phyloP scores from a whole-genome alignment of 1,140 invertebrate genomes.

The Bombus sylvicola region DNA sequence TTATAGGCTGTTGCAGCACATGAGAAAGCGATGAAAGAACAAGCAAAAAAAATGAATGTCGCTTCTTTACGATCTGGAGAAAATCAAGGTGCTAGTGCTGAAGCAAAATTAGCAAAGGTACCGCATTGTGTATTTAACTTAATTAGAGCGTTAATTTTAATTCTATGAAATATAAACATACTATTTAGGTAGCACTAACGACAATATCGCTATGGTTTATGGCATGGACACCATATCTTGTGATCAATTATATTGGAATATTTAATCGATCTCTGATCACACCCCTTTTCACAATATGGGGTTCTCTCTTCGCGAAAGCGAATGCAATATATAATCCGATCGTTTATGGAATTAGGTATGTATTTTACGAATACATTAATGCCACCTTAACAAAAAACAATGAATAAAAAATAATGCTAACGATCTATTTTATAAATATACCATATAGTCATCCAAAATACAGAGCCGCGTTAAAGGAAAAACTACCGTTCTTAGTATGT shows the following conservation, averaged over 20 bases:
- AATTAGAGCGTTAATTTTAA: not conserved
- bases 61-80: conserved; percentile 89
- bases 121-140: not conserved
- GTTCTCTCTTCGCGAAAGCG: conserved; percentile 90
- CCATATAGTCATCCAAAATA: conserved; percentile 89
- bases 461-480: conserved; percentile 87
- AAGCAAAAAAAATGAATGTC: conserved; percentile 94
- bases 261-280: conserved; percentile 87
- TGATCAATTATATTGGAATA: conserved; percentile 90
- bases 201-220: conserved; percentile 92
- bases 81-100: conserved; percentile 86
- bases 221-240: conserved; percentile 92
- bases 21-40: conserved; percentile 91
- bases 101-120: conserved; percentile 90
- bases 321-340: conserved; percentile 92
- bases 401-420: not conserved
- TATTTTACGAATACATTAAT: not conserved
- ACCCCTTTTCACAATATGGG: conserved; percentile 90
- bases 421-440: conserved; percentile 33
- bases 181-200: conserved; percentile 87
- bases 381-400: not conserved
- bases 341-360: conserved; percentile 90
- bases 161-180: not conserved
- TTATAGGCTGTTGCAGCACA: conserved; percentile 88
- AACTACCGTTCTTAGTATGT: conserved; percentile 87